A percentile compares a stretch with the other conserved stretches of the same genome.
These are phyloP conservation scores for Chlorodrepanis virens DNA, from an alignment of 2,113 vertebrate species.

Conservation along the genomic window DNA sequence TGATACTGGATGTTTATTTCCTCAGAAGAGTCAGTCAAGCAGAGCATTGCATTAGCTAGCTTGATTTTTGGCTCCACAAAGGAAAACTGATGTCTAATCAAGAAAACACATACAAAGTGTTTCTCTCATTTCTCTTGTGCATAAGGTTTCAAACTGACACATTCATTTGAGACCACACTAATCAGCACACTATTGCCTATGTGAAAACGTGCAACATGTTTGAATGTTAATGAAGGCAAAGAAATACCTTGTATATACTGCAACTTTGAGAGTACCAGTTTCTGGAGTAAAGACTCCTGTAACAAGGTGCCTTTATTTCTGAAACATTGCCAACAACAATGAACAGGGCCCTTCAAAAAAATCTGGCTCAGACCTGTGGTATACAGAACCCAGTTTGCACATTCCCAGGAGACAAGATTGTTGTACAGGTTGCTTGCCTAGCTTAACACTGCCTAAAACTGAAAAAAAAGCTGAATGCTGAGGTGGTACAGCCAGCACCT, in stretches of 20 bases:
- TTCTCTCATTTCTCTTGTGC: background rate
- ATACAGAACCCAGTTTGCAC: background rate
- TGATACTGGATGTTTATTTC: background rate
- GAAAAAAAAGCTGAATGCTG: background rate
- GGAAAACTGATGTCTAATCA: background rate
- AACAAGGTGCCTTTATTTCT: background rate
- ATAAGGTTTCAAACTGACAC: background rate
- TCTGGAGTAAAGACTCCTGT: background rate
- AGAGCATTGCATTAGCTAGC: background rate
- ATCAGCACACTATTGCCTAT: background rate
- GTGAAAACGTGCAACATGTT: background rate
- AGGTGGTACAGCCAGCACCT: background rate
- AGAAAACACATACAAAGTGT: background rate
- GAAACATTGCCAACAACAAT: background rate
- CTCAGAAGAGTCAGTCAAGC: background rate
- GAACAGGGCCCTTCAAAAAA: background rate
- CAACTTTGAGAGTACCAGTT: background rate
- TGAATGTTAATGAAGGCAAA: background rate
- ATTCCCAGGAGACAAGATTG: background rate
- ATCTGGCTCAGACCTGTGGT: background rate
- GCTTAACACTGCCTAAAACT: background rate
- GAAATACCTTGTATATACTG: background rate
- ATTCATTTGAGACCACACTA: background rate
- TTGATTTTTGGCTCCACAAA: background rate
- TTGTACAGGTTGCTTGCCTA: rapidly evolving